Conservation (phyloP, 2,888 invertebrate species). For the Torymus tubicola region DNA sequence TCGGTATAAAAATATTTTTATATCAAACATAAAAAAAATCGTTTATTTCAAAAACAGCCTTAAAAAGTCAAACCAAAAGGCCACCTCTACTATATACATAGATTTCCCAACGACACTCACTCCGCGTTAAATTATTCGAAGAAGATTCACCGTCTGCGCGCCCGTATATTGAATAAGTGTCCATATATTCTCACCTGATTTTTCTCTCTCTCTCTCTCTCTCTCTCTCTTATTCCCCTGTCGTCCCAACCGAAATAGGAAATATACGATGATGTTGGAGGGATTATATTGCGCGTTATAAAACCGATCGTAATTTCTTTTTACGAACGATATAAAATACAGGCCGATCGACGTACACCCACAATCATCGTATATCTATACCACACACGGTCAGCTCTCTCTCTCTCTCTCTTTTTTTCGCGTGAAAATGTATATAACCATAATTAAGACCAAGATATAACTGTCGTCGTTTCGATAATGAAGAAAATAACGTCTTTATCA, state of each 20-base stretch:
- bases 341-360: background rate
- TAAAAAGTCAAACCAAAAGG: too few species aligned
- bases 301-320: constrained; percentile 21
- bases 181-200: too few species aligned
- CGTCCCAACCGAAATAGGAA: background rate
- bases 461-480: constrained; percentile 13
- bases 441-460: constrained; percentile 1
- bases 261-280: background rate
- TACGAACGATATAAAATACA: constrained; percentile 21
- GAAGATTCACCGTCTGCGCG: background rate
- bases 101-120: too few species aligned
- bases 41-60: too few species aligned
- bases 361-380: too few species aligned
- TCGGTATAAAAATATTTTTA: too few species aligned
- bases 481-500: background rate
- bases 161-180: background rate
- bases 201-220: background rate
- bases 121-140: too few species aligned
- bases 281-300: constrained; percentile 21
- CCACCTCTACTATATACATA: too few species aligned
- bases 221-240: background rate
- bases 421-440: constrained; percentile 1
- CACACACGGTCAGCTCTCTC: too few species aligned
- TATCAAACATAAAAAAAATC: too few species aligned
- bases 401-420: too few species aligned